Base-by-base conservation (phyloP, 2,113 vertebrate species). In the Peromyscus californicus region DNA sequence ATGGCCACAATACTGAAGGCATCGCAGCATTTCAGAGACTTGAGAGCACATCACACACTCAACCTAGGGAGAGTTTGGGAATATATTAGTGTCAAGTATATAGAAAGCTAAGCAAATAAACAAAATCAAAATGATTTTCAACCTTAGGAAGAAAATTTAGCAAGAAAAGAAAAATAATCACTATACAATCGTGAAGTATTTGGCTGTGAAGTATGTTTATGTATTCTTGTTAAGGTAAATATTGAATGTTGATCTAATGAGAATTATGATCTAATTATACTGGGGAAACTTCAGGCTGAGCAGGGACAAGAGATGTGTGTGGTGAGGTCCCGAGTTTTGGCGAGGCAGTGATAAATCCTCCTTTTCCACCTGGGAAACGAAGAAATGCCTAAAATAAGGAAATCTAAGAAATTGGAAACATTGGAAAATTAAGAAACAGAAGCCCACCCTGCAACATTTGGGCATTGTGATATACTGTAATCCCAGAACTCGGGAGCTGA, bases 201-300 rank as follows among this genome's bases (percentile, higher is more conserved):
- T 83, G 83, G 72, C 93, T 96, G 90, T 93, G 67, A 82, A 74
- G 29, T 83, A 24, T 82, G 51, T 85, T 97, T 97, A 70, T 59
- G 59, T 92, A 72, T 59, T 76, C 87, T 72, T 67, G 61, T 48
- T 80, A 94, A 85, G 36, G 13, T 78, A 91, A 93, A 95, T 86
- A 89, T 21, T 86, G 86, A 86, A 89, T 86, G 89, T 84, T 86
- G 86, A 85, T 70, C 65, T 93, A 95, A 89, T 96, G 70, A 70
- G 79, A 90, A 89, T 54, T 69, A 67, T 48, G 45, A 78, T 91
- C 42, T 72, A 61, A 78, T 78, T 94, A 78, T 61, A 61, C 5
- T 17, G 21, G 51, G 45, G 59, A 59, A 67, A 74, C 21, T 54
- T 4, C 33, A 13, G 21, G 48, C 4, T 65, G 59, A 57, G 61